Conservation (phyloP, 2,888 invertebrate genomes). For the Heteropelma amictum region DNA sequence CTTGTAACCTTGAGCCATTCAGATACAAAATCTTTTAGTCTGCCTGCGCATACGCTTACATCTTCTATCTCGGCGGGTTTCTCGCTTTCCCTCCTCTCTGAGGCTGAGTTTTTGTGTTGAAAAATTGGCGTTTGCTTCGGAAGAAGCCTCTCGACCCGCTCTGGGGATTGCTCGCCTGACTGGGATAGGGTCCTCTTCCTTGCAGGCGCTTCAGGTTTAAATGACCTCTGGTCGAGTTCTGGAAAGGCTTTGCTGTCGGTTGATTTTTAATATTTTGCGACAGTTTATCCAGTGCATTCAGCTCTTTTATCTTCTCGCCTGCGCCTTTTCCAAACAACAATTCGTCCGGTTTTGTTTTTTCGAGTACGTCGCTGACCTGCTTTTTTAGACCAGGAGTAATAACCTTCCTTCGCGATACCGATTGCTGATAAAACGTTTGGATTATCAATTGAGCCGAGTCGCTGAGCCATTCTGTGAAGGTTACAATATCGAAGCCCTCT, state of each 20-base stretch:
- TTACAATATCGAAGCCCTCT: neutral
- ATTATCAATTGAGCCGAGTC: conserved; percentile 29
- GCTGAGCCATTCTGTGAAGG: conserved; percentile 5
- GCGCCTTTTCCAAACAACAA: conserved; percentile 38
- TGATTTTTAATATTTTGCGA: conserved; percentile 8
- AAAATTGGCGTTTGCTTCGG: conserved; percentile 20
- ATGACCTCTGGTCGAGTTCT: neutral
- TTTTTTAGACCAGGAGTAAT: conserved; percentile 39
- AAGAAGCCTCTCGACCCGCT: conserved; percentile 16
- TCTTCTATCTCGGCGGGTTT: conserved; percentile 9
- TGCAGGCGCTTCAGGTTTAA: conserved; percentile 38
- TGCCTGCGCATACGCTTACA: conserved; percentile 31
- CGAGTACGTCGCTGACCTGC: conserved; percentile 8
- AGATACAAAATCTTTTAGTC: conserved; percentile 28
- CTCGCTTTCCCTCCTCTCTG: neutral
- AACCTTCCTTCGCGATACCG: conserved; percentile 25
- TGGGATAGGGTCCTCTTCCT: conserved; percentile 22
- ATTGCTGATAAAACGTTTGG: conserved; percentile 18
- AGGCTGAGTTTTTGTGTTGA: conserved; percentile 9
- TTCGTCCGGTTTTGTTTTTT: conserved; percentile 20
- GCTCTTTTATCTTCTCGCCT: conserved; percentile 33
- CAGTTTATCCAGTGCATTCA: conserved; percentile 15
- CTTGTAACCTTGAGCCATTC: conserved; percentile 31
- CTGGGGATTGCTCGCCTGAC: conserved; percentile 15
- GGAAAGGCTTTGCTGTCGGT: neutral